These are phyloP conservation scores for Pantherophis vulpinus DNA, from an alignment of 2,797 vertebrate genomes.

Conservation along the genomic window DNA sequence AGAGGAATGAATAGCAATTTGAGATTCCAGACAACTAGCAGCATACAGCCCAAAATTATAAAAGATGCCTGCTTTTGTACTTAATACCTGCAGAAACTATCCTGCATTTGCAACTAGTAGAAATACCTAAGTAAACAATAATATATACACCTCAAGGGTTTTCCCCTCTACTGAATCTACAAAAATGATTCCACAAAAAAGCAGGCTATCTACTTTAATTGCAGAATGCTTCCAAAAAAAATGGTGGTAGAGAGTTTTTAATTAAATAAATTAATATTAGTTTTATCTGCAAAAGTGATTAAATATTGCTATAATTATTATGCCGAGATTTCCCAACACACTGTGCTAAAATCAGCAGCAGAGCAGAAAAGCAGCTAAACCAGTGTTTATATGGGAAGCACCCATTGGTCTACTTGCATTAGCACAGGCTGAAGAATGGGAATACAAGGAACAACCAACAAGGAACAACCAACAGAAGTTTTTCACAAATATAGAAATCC, in stretches of 20 bases:
- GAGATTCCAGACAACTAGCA: slow-evolving; percentile 88
- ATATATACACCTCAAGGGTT: slow-evolving; percentile 73
- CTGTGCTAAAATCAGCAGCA: slow-evolving; percentile 63
- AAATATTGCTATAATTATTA: slow-evolving; percentile 87
- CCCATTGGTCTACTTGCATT: slow-evolving; percentile 33
- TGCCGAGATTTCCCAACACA: slow-evolving; percentile 67
- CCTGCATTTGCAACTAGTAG: slow-evolving; percentile 72
- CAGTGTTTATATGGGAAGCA: slow-evolving; percentile 47
- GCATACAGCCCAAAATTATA: slow-evolving; percentile 79
- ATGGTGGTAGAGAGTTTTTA: slow-evolving; percentile 82
- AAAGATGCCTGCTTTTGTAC: slow-evolving; percentile 73
- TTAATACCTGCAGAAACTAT: slow-evolving; percentile 65
- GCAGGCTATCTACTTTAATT: slow-evolving; percentile 70
- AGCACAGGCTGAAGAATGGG: slow-evolving; percentile 33
- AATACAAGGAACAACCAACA: slow-evolving; percentile 43
- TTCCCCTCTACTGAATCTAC: slow-evolving; percentile 45
- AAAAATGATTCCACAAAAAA: slow-evolving; percentile 68
- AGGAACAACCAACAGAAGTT: slow-evolving; percentile 52
- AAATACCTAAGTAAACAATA: slow-evolving; percentile 73
- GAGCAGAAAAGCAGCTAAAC: slow-evolving; percentile 44
- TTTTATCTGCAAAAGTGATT: slow-evolving; percentile 87
- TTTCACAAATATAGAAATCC: slow-evolving; percentile 45
- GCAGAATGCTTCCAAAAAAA: slow-evolving; percentile 73
- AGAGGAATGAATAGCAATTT: slow-evolving; percentile 69
- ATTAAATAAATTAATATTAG: slow-evolving; percentile 99